phyloP scores from a whole-genome alignment of 2,113 vertebrate species.

The Notarius quadriscutis region DNA sequence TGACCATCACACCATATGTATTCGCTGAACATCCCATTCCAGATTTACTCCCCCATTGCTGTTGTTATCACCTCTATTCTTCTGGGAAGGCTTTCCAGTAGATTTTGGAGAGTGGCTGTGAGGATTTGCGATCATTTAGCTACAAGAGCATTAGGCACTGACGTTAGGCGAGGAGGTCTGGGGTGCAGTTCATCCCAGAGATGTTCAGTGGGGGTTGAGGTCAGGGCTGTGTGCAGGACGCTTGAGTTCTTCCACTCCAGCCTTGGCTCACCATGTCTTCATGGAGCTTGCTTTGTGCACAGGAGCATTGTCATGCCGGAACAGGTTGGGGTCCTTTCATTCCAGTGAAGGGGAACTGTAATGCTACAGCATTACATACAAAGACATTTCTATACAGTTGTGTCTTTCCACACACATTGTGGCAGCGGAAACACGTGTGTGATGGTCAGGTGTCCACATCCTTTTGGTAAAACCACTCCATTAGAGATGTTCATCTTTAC shows the following conservation, averaged over 20 bases:
- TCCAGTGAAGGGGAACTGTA: neutral
- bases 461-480: neutral
- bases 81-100: neutral
- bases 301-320: neutral
- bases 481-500: neutral
- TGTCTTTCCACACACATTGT: neutral
- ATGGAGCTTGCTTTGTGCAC: neutral
- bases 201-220: neutral
- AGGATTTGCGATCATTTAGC: neutral
- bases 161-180: too few species aligned
- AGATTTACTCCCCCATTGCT: neutral
- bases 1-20: too few species aligned
- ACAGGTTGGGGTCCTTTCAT: neutral
- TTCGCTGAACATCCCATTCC: too few species aligned
- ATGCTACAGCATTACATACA: neutral
- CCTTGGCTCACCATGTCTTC: neutral
- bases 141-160: neutral
- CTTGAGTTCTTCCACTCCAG: neutral
- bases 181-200: neutral
- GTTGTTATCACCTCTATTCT: neutral
- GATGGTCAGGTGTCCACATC: neutral
- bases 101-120: neutral
- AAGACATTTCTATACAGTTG: neutral
- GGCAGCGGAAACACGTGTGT: neutral
- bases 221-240: neutral